Conservation (phyloP, 2,797 vertebrate species). For the Lithobates sylvaticus region DNA sequence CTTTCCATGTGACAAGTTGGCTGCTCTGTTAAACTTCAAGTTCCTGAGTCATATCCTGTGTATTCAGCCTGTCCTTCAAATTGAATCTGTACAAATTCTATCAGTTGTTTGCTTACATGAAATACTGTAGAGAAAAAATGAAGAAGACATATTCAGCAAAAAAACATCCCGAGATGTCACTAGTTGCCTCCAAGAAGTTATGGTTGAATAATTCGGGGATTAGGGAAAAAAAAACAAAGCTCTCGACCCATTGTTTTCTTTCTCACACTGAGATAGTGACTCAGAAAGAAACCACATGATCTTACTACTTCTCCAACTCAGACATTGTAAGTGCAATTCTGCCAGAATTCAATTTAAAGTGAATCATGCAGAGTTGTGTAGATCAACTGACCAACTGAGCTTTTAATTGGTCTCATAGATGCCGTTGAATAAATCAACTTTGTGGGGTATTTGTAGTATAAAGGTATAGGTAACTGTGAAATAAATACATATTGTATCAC, state of each 20-base stretch:
- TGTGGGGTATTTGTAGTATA: not conserved
- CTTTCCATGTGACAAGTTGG: slow-evolving; percentile 28
- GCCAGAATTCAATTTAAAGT: not conserved
- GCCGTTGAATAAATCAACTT: not conserved
- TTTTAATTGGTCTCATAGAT: not conserved
- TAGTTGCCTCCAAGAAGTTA: not conserved
- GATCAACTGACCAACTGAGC: not conserved
- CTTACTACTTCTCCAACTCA: not conserved
- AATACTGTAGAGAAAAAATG: not conserved
- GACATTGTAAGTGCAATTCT: not conserved
- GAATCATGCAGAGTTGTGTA: not conserved
- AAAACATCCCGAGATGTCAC: not conserved
- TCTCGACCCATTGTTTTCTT: slow-evolving; percentile 1
- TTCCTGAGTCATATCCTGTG: slow-evolving; percentile 53
- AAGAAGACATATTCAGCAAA: not conserved
- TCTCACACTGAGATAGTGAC: slow-evolving; percentile 29
- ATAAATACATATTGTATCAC: not conserved
- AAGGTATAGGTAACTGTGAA: not conserved
- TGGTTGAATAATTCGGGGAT: not conserved
- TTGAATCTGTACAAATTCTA: not conserved
- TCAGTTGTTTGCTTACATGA: not conserved
- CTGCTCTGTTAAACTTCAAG: slow-evolving; percentile 15
- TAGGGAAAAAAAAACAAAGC: not conserved
- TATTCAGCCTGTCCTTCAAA: slow-evolving; percentile 15
- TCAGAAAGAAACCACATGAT: slow-evolving; percentile 11